These are phyloP conservation scores for Thelaira solivaga DNA, from an alignment of 2,888 invertebrate species.

Conservation along the genomic window DNA sequence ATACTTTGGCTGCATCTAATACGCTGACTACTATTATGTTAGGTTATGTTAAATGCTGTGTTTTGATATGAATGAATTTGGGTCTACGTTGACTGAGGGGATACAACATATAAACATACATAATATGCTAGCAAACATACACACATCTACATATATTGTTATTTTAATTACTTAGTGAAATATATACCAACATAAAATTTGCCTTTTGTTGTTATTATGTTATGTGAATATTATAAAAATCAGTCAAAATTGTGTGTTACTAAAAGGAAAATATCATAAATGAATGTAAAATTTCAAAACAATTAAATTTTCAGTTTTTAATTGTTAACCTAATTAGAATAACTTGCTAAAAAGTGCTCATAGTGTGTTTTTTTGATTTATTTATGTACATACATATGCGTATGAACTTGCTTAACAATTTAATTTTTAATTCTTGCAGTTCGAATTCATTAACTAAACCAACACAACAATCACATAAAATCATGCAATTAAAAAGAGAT, in stretches of 20 bases:
- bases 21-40: conserved; percentile 52
- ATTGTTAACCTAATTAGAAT: neutral
- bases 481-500: conserved; percentile 37
- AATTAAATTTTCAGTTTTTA: neutral
- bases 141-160: neutral
- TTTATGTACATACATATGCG: neutral
- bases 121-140: conserved; percentile 21
- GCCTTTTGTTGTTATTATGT: neutral
- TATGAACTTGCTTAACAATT: neutral
- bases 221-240: neutral
- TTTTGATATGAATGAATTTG: conserved; percentile 56
- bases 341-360: neutral
- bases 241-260: neutral
- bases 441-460: conserved; percentile 44
- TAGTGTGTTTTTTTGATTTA: neutral
- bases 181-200: conserved; percentile 6
- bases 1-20: conserved; percentile 38
- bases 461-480: conserved; percentile 47
- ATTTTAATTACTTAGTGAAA: conserved; percentile 12
- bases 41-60: conserved; percentile 57
- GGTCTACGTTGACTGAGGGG: conserved; percentile 59
- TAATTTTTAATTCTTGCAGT: conserved; percentile 13
- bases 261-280: neutral
- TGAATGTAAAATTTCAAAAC: neutral
- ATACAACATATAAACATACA: conserved; percentile 18